Evolutionary conservation across 2,797 vertebrate genomes (phyloP).

Genomic region (Oreochromis mossambicus): DNA sequence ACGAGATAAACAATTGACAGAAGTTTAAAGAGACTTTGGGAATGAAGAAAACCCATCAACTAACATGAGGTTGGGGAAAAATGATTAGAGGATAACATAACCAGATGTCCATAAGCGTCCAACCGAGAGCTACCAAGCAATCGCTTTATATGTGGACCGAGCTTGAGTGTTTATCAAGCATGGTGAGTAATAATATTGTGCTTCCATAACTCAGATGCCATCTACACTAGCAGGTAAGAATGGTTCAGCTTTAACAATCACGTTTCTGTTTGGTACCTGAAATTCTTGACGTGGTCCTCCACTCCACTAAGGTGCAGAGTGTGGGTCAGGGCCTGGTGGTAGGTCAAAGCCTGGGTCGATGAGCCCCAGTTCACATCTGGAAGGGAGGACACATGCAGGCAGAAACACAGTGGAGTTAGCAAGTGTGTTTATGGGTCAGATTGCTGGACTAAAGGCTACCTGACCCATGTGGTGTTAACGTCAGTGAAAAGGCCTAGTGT

Average conservation of each 20-base stretch:
- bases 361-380: slow-evolving; percentile 99
- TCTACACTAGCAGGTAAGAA: not conserved
- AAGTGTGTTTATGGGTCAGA: slow-evolving; percentile 38
- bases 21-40: not conserved
- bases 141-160: not conserved
- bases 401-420: slow-evolving; percentile 37
- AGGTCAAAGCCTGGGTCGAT: slow-evolving; percentile 96
- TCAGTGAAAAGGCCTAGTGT: slow-evolving; percentile 38
- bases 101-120: not conserved
- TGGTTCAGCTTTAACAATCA: not conserved
- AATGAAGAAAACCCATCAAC: not conserved
- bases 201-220: not conserved
- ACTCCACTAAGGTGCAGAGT: slow-evolving; percentile 92
- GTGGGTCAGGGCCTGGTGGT: slow-evolving; percentile 92
- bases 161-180: not conserved
- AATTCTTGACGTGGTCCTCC: slow-evolving; percentile 97
- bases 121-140: not conserved
- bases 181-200: not conserved
- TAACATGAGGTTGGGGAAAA: not conserved
- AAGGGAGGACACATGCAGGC: slow-evolving; percentile 37
- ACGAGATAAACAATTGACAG: not conserved
- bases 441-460: slow-evolving; percentile 13
- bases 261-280: slow-evolving; percentile 77
- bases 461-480: slow-evolving; percentile 39
- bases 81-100: not conserved